phyloP scores from a whole-genome alignment of 2,888 invertebrate genomes.

The Macaria liturata region DNA sequence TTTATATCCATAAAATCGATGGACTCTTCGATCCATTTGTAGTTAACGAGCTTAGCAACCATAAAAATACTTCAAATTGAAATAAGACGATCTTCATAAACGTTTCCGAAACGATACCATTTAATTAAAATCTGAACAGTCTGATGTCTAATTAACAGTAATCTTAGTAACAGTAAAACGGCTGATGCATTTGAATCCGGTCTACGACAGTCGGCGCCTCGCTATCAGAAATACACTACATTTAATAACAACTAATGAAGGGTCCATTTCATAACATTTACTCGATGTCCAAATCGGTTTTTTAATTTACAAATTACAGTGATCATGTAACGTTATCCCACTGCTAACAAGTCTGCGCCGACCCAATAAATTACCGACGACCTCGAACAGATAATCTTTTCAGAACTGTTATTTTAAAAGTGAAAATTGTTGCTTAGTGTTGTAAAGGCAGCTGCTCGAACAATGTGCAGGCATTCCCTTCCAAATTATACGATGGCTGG shows the following conservation, averaged over 20 bases:
- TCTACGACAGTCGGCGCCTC: conserved; percentile 39
- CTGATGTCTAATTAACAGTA: conserved; percentile 46
- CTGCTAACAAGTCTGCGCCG: conserved; percentile 48
- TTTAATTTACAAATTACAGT: conserved; percentile 72
- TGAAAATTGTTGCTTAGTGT: conserved; percentile 70
- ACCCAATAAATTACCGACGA: conserved; percentile 56
- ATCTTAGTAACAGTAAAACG: conserved; percentile 37
- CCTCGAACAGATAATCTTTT: conserved; percentile 46
- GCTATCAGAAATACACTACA: conserved; percentile 43
- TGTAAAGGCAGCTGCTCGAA: conserved; percentile 60
- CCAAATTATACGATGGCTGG: conserved; percentile 68
- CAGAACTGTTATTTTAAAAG: conserved; percentile 67
- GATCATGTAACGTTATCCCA: conserved; percentile 53
- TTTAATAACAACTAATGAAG: conserved; percentile 67
- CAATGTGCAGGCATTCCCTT: conserved; percentile 53
- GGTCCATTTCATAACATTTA: conserved; percentile 68
- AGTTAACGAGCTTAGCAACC: conserved; percentile 36
- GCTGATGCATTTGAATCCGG: conserved; percentile 30
- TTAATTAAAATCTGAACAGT: conserved; percentile 42
- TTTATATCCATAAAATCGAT: conserved; percentile 36
- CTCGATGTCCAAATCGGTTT: conserved; percentile 42
- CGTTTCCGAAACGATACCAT: conserved; percentile 40
- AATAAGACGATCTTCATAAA: conserved; percentile 39
- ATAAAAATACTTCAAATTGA: conserved; percentile 39
- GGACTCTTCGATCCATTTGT: conserved; percentile 38